Evolutionary conservation across 2,797 vertebrate genomes (phyloP).

Genomic region (Paramormyrops hopkinsi): DNA sequence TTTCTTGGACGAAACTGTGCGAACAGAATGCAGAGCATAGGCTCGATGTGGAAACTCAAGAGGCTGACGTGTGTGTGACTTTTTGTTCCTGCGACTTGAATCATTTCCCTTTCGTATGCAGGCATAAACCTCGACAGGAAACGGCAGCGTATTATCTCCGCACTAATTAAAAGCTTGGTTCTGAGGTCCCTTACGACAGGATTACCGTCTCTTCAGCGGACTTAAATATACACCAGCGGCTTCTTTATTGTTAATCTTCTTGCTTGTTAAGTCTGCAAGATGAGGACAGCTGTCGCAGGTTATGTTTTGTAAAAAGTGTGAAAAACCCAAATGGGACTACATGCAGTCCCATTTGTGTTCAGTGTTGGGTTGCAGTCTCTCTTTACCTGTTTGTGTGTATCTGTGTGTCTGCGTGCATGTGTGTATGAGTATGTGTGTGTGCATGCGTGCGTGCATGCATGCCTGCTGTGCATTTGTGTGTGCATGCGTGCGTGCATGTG

Average conservation of each 20-base stretch:
- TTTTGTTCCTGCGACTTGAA: neutral
- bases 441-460: neutral
- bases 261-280: neutral
- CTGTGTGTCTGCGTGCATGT: neutral
- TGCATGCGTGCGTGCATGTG: neutral
- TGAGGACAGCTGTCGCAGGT: neutral
- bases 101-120: neutral
- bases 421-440: neutral
- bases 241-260: neutral
- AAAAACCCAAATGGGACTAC: neutral
- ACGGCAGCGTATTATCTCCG: constrained; percentile 4
- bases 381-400: neutral
- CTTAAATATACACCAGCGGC: neutral
- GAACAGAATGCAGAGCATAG: neutral
- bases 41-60: neutral
- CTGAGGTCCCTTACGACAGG: neutral
- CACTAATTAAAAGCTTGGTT: constrained; percentile 10
- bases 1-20: neutral
- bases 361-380: neutral
- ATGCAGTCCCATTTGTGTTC: neutral
- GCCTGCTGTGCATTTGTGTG: neutral
- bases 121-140: constrained; percentile 9
- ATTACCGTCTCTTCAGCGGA: neutral
- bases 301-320: neutral
- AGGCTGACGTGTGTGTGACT: neutral